A percentile compares a stretch with the other conserved stretches of the same genome.
phyloP scores from a whole-genome alignment of 2,797 vertebrate species.

The Anguilla obscura region DNA sequence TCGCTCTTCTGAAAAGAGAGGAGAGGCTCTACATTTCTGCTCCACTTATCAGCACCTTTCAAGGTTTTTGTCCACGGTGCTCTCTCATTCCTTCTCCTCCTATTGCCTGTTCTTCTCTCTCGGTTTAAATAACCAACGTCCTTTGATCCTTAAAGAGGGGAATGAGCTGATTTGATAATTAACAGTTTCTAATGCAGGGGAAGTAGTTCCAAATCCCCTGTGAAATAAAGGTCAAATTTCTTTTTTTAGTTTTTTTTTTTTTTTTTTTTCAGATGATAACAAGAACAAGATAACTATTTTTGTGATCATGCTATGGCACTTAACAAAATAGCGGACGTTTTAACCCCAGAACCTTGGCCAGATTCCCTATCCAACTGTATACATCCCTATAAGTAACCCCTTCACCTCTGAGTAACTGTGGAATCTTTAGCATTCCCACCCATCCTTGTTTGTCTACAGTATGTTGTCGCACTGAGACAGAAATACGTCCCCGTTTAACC shows the following conservation, averaged over 20 bases:
- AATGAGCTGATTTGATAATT: no score
- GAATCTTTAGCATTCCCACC: no score
- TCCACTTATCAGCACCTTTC: not conserved
- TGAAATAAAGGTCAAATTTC: not conserved
- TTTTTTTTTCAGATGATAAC: not conserved
- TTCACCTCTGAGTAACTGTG: no score
- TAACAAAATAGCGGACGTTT: not conserved
- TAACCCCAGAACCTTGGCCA: not conserved
- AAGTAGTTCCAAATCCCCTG: not conserved
- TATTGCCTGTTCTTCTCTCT: not conserved
- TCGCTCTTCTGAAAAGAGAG: not conserved
- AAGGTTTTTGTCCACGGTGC: conserved; percentile 3
- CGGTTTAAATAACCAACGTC: not conserved
- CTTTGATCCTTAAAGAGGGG: not conserved
- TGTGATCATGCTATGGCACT: not conserved
- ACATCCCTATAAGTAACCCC: no score
- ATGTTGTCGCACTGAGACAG: not conserved
- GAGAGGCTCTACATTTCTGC: not conserved
- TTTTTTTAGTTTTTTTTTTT: not conserved
- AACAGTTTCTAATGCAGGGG: no score
- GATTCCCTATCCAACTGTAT: not conserved
- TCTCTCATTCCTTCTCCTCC: not conserved
- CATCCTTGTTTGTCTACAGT: not conserved
- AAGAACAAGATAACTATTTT: not conserved
- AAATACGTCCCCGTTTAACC: not conserved